A percentile compares a stretch with the other conserved stretches of the same genome.
Evolutionary conservation across 2,888 invertebrate genomes (phyloP).

Genomic region (Nudaria mundana): DNA sequence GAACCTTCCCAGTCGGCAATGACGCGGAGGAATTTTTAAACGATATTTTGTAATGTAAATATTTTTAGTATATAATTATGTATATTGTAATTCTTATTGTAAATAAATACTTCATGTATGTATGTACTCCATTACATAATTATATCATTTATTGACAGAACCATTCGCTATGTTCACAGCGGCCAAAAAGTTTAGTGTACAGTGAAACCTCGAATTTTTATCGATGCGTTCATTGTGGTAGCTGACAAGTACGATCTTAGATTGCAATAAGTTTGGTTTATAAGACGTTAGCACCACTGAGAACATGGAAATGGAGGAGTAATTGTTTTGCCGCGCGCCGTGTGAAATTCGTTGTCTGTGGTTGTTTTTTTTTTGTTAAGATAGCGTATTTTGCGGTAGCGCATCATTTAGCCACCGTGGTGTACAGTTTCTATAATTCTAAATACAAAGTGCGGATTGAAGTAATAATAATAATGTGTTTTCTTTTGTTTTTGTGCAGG

Average conservation of each 20-base stretch:
- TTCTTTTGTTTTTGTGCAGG: not conserved
- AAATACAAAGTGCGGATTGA: not conserved
- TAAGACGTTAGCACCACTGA: conserved; percentile 36
- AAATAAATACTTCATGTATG: too few species aligned
- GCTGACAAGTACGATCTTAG: conserved; percentile 22
- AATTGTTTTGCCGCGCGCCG: conserved; percentile 47
- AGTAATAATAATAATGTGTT: not conserved
- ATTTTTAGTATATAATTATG: too few species aligned
- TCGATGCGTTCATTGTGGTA: conserved; percentile 45
- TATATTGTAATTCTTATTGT: too few species aligned
- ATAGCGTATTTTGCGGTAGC: not conserved
- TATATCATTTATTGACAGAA: too few species aligned
- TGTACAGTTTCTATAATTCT: not conserved
- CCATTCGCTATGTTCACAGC: too few species aligned
- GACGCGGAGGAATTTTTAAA: too few species aligned
- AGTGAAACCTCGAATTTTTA: conserved; percentile 55
- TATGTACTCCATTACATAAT: too few species aligned
- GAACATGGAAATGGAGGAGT: conserved; percentile 46
- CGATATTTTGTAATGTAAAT: too few species aligned
- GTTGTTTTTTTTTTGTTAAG: conserved; percentile 19
- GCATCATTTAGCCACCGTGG: not conserved
- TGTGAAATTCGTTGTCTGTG: conserved; percentile 37
- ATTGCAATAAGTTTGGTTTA: conserved; percentile 59
- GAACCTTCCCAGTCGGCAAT: too few species aligned
- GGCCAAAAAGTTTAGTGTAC: conserved; percentile 53